These are phyloP conservation scores for Sarcophaga bullata DNA, from an alignment of 1,140 invertebrate genomes.

Conservation along the genomic window DNA sequence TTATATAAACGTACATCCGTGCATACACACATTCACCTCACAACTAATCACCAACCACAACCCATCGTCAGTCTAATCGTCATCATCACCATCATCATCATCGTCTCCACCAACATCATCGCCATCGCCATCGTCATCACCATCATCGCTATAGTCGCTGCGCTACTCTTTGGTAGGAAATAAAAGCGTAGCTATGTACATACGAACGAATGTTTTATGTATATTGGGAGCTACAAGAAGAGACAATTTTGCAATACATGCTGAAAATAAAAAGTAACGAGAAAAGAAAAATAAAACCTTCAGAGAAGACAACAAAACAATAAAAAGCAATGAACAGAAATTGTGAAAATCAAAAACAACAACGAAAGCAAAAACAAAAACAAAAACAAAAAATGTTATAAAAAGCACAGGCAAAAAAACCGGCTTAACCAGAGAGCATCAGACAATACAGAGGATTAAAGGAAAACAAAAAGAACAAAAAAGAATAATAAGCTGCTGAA, in stretches of 20 bases:
- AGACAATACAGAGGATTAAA: constrained; percentile 5
- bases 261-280: neutral
- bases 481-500: neutral
- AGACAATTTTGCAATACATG: constrained; percentile 4
- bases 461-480: neutral
- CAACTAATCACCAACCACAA: no score
- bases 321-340: no score
- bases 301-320: neutral
- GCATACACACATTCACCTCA: neutral
- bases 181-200: neutral
- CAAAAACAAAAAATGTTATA: neutral
- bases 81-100: constrained; percentile 1
- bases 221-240: neutral
- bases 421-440: constrained; percentile 9
- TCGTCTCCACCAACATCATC: neutral
- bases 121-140: neutral
- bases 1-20: neutral
- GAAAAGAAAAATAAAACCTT: neutral
- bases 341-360: neutral
- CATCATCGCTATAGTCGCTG: neutral
- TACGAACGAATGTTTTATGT: neutral
- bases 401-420: neutral
- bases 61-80: constrained; percentile 12
- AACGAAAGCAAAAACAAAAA: neutral
- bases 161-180: neutral